Conservation (phyloP, 2,113 vertebrate species). For the Paramisgurnus dabryanus region DNA sequence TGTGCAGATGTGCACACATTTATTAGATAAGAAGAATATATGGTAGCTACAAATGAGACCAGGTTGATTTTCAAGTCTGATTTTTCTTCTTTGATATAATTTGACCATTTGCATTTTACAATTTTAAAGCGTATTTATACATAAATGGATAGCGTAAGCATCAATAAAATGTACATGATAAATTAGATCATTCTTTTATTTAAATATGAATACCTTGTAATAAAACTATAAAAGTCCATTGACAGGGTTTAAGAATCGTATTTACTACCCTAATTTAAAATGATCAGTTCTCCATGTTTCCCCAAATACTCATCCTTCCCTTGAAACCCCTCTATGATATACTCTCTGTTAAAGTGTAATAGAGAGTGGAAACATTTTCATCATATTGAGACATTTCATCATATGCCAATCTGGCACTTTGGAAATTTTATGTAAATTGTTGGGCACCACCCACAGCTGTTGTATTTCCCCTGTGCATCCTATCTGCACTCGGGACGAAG, state of each 20-base stretch:
- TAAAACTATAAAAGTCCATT: background rate
- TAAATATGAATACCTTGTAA: background rate
- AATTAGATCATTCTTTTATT: background rate
- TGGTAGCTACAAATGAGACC: background rate
- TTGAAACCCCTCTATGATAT: slow-evolving; percentile 53
- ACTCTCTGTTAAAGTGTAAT: slow-evolving; percentile 42
- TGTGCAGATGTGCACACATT: slow-evolving; percentile 30
- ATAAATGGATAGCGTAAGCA: too few species aligned
- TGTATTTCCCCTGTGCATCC: slow-evolving; percentile 56
- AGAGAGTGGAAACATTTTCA: slow-evolving; percentile 46
- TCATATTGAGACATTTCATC: slow-evolving; percentile 22
- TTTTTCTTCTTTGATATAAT: background rate
- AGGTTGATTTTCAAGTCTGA: background rate
- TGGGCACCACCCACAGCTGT: slow-evolving; percentile 51
- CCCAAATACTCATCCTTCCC: slow-evolving; percentile 61
- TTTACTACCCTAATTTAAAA: background rate
- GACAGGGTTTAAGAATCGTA: background rate
- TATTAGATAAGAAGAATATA: slow-evolving; percentile 12
- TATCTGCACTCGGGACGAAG: slow-evolving; percentile 50
- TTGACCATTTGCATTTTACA: too few species aligned
- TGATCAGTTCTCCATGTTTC: slow-evolving; percentile 52
- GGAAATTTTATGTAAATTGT: slow-evolving; percentile 68
- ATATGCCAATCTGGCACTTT: slow-evolving; percentile 57
- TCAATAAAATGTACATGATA: too few species aligned
- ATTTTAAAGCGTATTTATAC: too few species aligned